Evolutionary conservation across 2,113 vertebrate genomes (phyloP).

Genomic region (Synodontis membranacea): DNA sequence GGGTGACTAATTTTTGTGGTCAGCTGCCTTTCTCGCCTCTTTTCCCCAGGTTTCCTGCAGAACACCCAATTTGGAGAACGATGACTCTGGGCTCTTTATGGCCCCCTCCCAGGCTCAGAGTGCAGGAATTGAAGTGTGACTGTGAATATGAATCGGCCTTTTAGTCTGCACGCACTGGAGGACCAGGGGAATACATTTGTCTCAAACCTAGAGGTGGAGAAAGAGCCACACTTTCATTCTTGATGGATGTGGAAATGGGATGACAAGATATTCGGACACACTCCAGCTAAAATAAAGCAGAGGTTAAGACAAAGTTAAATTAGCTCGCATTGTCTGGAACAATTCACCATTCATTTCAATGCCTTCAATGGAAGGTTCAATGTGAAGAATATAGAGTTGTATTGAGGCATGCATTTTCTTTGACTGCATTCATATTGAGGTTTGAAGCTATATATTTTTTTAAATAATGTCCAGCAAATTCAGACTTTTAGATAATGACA

Average conservation of each 20-base stretch:
- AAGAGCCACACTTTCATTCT: conserved; percentile 43
- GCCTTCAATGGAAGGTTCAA: not conserved
- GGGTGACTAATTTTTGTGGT: conserved; percentile 51
- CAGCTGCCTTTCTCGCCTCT: conserved; percentile 38
- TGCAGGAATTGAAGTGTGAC: conserved; percentile 56
- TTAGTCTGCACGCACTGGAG: conserved; percentile 45
- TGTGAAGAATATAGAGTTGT: not conserved
- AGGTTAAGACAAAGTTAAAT: conserved; percentile 24
- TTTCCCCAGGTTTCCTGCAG: conserved; percentile 32
- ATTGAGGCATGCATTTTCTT: not conserved
- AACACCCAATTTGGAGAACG: conserved; percentile 45
- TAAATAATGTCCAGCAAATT: not conserved
- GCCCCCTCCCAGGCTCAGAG: conserved; percentile 49
- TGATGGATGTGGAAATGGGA: conserved; percentile 49
- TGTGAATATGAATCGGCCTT: conserved; percentile 56
- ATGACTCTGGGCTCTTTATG: conserved; percentile 50
- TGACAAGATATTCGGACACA: conserved; percentile 33
- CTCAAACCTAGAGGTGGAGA: conserved; percentile 41
- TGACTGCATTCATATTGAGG: conserved; percentile 11
- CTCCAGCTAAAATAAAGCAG: conserved; percentile 4
- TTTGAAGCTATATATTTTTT: not conserved
- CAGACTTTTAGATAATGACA: not conserved
- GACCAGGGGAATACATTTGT: conserved; percentile 51
- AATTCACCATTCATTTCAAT: conserved; percentile 14
- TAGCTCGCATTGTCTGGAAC: conserved; percentile 7